A percentile compares a stretch with the other conserved stretches of the same genome.
Conservation (phyloP, 2,113 vertebrate genomes). For the Natator depressus region DNA sequence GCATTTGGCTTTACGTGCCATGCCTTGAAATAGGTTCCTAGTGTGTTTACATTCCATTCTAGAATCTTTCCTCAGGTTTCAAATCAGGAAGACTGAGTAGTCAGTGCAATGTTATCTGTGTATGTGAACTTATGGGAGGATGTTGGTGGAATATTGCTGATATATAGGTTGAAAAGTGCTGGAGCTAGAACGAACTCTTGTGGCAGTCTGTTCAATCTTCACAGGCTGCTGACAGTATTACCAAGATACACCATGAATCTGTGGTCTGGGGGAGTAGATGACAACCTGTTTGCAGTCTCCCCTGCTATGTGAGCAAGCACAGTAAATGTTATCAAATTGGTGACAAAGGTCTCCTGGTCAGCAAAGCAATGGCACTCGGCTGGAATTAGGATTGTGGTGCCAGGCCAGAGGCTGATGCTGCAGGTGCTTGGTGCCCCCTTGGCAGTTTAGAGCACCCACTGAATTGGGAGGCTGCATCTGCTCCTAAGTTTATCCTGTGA, state of each 20-base stretch:
- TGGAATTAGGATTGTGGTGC: not conserved
- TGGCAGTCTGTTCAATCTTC: too few species aligned
- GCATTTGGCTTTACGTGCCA: not conserved
- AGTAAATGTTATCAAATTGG: not conserved
- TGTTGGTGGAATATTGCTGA: not conserved
- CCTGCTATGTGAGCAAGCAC: not conserved
- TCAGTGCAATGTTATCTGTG: not conserved
- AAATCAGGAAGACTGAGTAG: not conserved
- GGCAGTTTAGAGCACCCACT: not conserved
- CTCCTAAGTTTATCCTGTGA: not conserved
- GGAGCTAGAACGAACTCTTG: not conserved
- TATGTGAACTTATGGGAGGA: not conserved
- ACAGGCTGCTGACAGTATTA: not conserved
- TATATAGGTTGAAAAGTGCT: not conserved
- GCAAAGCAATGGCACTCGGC: not conserved
- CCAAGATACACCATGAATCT: not conserved
- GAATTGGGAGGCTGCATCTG: not conserved
- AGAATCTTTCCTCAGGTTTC: not conserved
- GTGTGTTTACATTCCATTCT: not conserved
- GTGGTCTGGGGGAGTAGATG: not conserved
- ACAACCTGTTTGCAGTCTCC: not conserved
- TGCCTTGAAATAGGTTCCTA: not conserved
- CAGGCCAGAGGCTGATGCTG: not conserved
- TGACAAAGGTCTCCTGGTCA: too few species aligned
- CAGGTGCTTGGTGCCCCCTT: not conserved